phyloP scores from a whole-genome alignment of 2,888 invertebrate species.

The Euproctis similis region DNA sequence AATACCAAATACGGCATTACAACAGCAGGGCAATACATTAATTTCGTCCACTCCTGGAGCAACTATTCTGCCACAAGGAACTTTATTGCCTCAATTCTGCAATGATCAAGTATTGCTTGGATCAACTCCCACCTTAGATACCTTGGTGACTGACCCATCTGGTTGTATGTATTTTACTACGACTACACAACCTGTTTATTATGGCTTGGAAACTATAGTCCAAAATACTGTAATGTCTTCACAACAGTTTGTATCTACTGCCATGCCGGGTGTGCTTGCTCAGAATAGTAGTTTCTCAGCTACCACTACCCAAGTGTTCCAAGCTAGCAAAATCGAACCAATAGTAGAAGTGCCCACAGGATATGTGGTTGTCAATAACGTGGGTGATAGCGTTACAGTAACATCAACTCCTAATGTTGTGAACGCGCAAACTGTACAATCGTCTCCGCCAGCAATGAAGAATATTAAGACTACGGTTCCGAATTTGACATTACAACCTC shows the following conservation, averaged over 20 bases:
- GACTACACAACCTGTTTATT: conserved; percentile 85
- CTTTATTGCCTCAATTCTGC: conserved; percentile 70
- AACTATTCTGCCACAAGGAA: conserved; percentile 77
- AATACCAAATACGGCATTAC: conserved; percentile 63
- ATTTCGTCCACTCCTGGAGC: conserved; percentile 73
- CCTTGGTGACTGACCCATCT: conserved; percentile 75
- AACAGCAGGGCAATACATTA: conserved; percentile 71
- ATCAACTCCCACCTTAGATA: conserved; percentile 77
- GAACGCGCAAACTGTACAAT: conserved; percentile 57
- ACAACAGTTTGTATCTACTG: conserved; percentile 87
- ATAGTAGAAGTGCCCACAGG: conserved; percentile 84
- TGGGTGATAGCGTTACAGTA: conserved; percentile 64
- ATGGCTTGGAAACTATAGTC: conserved; percentile 89
- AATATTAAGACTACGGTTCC: conserved; percentile 58
- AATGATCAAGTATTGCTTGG: conserved; percentile 79
- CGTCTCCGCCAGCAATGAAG: conserved; percentile 56
- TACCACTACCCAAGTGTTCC: conserved; percentile 88
- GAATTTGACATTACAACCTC: conserved; percentile 65
- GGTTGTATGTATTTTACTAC: conserved; percentile 77
- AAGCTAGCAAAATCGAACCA: conserved; percentile 89
- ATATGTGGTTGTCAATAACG: conserved; percentile 81
- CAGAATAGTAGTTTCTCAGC: conserved; percentile 89
- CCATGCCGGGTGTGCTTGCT: conserved; percentile 86
- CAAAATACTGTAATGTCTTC: conserved; percentile 94
- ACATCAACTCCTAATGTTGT: conserved; percentile 62